These are phyloP conservation scores for Ips nitidus DNA, from an alignment of 1,140 invertebrate genomes.

Conservation along the genomic window DNA sequence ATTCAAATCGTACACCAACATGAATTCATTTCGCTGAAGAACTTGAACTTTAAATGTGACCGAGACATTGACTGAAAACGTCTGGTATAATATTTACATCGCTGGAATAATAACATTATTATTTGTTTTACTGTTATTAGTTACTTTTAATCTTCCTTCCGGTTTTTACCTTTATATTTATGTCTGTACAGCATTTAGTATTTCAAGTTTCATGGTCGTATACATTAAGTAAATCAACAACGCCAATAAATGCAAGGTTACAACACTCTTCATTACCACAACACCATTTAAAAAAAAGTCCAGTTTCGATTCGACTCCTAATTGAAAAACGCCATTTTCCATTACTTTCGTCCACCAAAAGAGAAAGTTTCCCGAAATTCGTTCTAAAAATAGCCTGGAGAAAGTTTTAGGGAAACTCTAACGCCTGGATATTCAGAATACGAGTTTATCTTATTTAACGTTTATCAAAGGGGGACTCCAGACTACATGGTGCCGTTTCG, in stretches of 20 bases:
- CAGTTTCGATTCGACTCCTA: no score
- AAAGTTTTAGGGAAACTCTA: conserved; percentile 8
- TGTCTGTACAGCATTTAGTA: no score
- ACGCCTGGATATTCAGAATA: conserved; percentile 1
- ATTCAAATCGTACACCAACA: neutral
- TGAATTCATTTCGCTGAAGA: conserved; percentile 24
- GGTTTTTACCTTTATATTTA: neutral
- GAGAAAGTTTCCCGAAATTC: conserved; percentile 8
- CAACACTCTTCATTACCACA: neutral
- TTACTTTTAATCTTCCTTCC: conserved; percentile 13
- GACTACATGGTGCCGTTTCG: conserved; percentile 8
- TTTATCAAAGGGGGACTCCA: conserved; percentile 10
- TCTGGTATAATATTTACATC: conserved; percentile 21
- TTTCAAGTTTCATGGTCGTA: neutral
- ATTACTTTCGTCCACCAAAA: neutral
- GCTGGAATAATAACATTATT: conserved; percentile 10
- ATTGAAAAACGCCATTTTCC: no score
- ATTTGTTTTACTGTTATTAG: conserved; percentile 25
- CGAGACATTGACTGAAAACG: conserved; percentile 27
- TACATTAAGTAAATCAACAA: conserved; percentile 1
- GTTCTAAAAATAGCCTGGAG: conserved; percentile 8
- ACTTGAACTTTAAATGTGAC: conserved; percentile 27
- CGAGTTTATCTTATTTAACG: conserved; percentile 12
- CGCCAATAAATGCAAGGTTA: neutral
- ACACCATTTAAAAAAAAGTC: neutral